Evolutionary conservation across 2,797 vertebrate genomes (phyloP).

Genomic region (Hoplostethus mediterraneus): DNA sequence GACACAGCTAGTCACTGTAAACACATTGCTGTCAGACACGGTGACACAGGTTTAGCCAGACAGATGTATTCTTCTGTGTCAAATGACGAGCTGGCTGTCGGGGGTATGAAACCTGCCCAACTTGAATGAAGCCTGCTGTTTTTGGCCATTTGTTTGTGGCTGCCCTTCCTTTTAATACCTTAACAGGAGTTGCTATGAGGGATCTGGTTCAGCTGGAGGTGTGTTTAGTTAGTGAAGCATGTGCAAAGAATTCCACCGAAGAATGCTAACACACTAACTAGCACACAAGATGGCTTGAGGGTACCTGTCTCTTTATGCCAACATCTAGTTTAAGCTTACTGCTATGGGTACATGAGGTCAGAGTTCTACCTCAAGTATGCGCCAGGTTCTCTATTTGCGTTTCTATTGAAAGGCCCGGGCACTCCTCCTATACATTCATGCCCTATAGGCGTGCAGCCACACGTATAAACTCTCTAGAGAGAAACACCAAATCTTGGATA

Average conservation of each 20-base stretch:
- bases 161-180: constrained; percentile 10
- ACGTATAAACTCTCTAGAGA: not conserved
- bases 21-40: not conserved
- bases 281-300: not conserved
- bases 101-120: constrained; percentile 42
- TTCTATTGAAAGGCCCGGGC: not conserved
- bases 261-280: constrained; percentile 9
- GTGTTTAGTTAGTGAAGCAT: constrained; percentile 50
- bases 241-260: constrained; percentile 24
- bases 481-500: not conserved
- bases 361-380: not conserved
- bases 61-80: not conserved
- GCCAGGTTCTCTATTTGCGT: constrained; percentile 4
- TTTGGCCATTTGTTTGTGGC: not conserved
- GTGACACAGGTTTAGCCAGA: not conserved
- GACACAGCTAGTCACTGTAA: not conserved
- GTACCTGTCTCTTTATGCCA: not conserved
- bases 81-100: not conserved
- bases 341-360: too few species aligned
- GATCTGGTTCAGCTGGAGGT: constrained; percentile 58
- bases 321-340: not conserved
- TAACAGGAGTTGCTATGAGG: not conserved
- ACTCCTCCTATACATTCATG: not conserved
- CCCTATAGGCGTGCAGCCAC: not conserved
- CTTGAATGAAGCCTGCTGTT: not conserved